Conservation (phyloP, 2,113 vertebrate genomes). For the Hippocampus mohnikei region DNA sequence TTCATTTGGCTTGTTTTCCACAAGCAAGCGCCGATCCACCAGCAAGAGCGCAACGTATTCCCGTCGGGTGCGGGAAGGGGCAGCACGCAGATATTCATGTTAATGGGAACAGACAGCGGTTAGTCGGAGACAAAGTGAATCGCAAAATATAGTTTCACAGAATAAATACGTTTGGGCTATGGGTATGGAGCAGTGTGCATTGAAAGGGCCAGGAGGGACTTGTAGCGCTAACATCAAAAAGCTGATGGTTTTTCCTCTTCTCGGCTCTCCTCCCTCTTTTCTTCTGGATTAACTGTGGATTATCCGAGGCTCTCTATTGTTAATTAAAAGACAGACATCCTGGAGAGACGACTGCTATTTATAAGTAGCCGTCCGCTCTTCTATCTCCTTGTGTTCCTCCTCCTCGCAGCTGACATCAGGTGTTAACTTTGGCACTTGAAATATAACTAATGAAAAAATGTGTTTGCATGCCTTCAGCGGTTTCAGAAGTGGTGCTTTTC, state of each 20-base stretch:
- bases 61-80: slow-evolving; percentile 48
- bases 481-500: slow-evolving; percentile 6
- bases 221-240: slow-evolving; percentile 67
- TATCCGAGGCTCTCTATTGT: slow-evolving; percentile 68
- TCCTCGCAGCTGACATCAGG: slow-evolving; percentile 60
- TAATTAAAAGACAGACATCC: slow-evolving; percentile 71
- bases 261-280: slow-evolving; percentile 57
- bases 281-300: slow-evolving; percentile 70
- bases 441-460: slow-evolving; percentile 26
- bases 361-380: slow-evolving; percentile 51
- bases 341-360: slow-evolving; percentile 64
- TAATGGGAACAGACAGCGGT: slow-evolving; percentile 74
- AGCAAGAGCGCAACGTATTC: slow-evolving; percentile 40
- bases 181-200: slow-evolving; percentile 54
- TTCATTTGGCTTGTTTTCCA: slow-evolving; percentile 42
- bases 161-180: slow-evolving; percentile 64
- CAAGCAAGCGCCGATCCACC: slow-evolving; percentile 44
- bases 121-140: slow-evolving; percentile 75
- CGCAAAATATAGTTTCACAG: slow-evolving; percentile 65
- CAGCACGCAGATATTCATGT: slow-evolving; percentile 49
- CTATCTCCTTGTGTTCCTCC: slow-evolving; percentile 27
- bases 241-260: slow-evolving; percentile 56
- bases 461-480: slow-evolving; percentile 4
- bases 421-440: slow-evolving; percentile 53
- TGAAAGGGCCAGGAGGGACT: slow-evolving; percentile 58